These are phyloP conservation scores for Geopemphigus sp. DNA, from an alignment of 1,140 invertebrate genomes.

Conservation along the genomic window DNA sequence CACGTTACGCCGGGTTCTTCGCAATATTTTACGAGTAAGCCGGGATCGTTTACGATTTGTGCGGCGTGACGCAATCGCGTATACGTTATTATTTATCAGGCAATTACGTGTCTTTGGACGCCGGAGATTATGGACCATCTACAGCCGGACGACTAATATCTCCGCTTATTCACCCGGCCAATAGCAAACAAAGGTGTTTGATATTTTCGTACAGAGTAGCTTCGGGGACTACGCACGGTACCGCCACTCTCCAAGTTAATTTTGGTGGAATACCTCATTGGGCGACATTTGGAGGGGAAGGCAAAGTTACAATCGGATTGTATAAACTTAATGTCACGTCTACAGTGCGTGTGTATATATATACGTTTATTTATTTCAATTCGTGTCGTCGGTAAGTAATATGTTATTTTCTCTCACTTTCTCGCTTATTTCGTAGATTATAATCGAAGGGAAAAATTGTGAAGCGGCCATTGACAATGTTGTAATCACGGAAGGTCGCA, in stretches of 20 bases:
- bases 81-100: not conserved
- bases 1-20: conserved; percentile 25
- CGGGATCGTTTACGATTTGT: not conserved
- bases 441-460: conserved; percentile 37
- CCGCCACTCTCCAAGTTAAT: not conserved
- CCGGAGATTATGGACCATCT: not conserved
- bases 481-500: conserved; percentile 7
- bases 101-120: conserved; percentile 22
- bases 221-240: too few species aligned
- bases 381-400: not conserved
- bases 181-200: conserved; percentile 24
- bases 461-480: conserved; percentile 31
- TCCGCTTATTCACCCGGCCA: conserved; percentile 1
- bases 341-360: not conserved
- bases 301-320: conserved; percentile 21
- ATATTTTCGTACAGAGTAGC: conserved; percentile 27
- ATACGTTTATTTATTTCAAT: too few species aligned
- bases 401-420: not conserved
- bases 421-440: conserved; percentile 13
- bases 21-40: conserved; percentile 31
- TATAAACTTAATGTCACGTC: not conserved
- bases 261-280: conserved; percentile 34
- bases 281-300: conserved; percentile 1
- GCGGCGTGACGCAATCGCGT: not conserved
- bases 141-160: conserved; percentile 1